These are phyloP conservation scores for Gonioctena quinquepunctata DNA, from an alignment of 1,140 invertebrate genomes.

Conservation along the genomic window DNA sequence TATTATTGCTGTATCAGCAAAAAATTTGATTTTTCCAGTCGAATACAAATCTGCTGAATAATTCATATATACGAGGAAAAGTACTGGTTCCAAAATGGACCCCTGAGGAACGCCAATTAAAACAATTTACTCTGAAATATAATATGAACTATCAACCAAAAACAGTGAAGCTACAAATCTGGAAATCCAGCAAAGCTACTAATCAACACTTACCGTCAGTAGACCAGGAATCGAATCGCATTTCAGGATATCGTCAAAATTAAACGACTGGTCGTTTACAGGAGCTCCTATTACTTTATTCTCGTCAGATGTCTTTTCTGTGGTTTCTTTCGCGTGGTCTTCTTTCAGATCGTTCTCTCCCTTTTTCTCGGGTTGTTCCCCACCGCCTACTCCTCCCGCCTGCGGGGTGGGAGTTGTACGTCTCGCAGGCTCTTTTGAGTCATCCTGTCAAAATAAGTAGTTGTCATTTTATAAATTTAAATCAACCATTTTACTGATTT, in stretches of 20 bases:
- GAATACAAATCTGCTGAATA: too few relatives aligned
- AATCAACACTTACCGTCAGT: conserved; percentile 58
- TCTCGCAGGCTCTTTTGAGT: background rate
- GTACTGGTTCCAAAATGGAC: too few relatives aligned
- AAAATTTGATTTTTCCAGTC: background rate
- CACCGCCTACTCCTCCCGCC: background rate
- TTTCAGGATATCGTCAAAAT: conserved; percentile 75
- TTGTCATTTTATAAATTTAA: too few relatives aligned
- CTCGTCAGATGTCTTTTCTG: background rate
- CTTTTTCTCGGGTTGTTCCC: background rate
- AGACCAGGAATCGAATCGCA: conserved; percentile 64
- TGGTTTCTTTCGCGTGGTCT: background rate
- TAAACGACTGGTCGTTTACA: conserved; percentile 61
- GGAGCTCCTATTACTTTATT: conserved; percentile 46
- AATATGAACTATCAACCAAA: background rate
- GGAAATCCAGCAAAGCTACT: too few relatives aligned
- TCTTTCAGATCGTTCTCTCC: background rate
- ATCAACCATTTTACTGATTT: too few relatives aligned
- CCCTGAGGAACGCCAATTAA: background rate
- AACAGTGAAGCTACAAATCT: background rate
- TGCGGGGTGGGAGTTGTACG: background rate
- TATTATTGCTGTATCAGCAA: background rate
- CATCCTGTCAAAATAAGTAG: background rate
- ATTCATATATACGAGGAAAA: too few relatives aligned
- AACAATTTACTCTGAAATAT: background rate